Percentiles rank a stretch among this genome's conserved stretches.
Conservation (phyloP, 2,113 vertebrate genomes). For the Heterotilapia buettikoferi region DNA sequence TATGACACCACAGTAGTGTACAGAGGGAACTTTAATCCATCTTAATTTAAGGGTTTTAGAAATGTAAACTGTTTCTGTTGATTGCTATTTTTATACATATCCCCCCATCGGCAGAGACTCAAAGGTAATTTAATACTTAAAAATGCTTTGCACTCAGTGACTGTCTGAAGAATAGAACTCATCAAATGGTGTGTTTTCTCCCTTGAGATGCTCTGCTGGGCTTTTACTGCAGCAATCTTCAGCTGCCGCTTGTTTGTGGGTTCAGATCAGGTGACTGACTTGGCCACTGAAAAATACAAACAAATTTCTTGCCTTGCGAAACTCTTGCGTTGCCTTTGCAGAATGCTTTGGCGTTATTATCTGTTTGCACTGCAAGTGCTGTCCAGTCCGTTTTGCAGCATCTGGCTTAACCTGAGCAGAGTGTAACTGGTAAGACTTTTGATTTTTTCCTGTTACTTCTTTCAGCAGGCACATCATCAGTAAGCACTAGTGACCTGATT, state of each 20-base stretch:
- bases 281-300: neutral
- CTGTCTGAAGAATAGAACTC: neutral
- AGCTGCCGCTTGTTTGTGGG: neutral
- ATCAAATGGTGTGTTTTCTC: neutral
- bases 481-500: neutral
- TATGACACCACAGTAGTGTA: neutral
- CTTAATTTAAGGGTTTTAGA: neutral
- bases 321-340: neutral
- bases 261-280: neutral
- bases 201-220: neutral
- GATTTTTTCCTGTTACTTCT: neutral
- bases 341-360: rapidly evolving
- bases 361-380: neutral
- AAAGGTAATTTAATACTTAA: neutral
- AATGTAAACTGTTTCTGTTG: neutral
- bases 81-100: neutral
- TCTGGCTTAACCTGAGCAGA: neutral
- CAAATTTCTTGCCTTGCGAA: neutral
- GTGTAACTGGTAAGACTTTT: neutral
- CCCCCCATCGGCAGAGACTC: neutral
- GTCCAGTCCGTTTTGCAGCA: neutral
- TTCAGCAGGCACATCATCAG: neutral
- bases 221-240: neutral
- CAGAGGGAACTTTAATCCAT: neutral
- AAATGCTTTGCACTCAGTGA: neutral